Evolutionary conservation across 2,113 vertebrate genomes (phyloP).

Genomic region (Eurypyga helias): DNA sequence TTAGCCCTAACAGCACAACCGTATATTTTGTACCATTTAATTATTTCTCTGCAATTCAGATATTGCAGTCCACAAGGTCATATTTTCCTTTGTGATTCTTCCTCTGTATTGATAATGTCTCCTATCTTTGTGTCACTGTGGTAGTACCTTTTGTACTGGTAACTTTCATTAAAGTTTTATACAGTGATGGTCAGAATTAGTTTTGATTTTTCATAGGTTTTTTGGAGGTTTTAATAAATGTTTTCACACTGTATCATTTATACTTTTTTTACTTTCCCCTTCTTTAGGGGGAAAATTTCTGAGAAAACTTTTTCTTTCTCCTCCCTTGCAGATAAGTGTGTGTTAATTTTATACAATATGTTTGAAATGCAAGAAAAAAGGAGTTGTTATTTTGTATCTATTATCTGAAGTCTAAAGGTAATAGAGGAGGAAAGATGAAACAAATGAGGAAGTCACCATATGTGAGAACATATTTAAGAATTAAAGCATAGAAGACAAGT

Average conservation of each 20-base stretch:
- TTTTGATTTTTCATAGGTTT: background rate
- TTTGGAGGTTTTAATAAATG: background rate
- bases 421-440: background rate
- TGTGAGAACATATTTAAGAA: background rate
- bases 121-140: background rate
- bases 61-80: background rate
- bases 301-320: background rate
- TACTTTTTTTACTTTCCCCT: background rate
- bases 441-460: background rate
- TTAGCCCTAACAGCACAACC: background rate
- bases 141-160: background rate
- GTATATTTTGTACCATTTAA: background rate
- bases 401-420: background rate
- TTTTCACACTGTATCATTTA: background rate
- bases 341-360: background rate
- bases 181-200: background rate
- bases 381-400: background rate
- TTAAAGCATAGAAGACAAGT: background rate
- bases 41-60: background rate
- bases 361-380: background rate
- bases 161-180: background rate
- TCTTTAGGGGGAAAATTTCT: background rate
- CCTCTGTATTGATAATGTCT: background rate
- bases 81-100: background rate
- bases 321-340: rapidly evolving